Evolutionary conservation across 1,140 invertebrate species (phyloP).

Genomic region (Polypedilum vanderplanki): DNA sequence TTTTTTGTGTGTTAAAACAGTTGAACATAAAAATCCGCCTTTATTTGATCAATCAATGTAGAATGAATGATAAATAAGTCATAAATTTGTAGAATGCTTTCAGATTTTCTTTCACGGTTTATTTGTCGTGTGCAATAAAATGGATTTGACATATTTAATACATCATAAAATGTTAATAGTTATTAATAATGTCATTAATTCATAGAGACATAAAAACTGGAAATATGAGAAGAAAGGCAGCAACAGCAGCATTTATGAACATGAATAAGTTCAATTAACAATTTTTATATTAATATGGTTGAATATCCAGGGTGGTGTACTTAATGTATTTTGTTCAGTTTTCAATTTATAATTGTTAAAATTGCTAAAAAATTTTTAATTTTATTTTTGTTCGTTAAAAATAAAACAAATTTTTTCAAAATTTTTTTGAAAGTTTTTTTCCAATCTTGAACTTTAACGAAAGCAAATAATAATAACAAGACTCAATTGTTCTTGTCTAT

Average conservation of each 20-base stretch:
- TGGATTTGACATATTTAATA: conserved; percentile 28
- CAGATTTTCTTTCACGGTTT: background rate
- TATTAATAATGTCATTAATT: conserved; percentile 29
- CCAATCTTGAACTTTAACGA: no score
- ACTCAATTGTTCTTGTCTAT: no score
- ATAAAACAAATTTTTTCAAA: no score
- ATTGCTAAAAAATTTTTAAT: no score
- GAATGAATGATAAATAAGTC: background rate
- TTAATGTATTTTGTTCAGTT: background rate
- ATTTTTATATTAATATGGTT: no score
- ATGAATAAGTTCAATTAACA: conserved; percentile 16
- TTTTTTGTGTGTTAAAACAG: no score
- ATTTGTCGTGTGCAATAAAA: conserved; percentile 21
- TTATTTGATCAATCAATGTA: background rate
- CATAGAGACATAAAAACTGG: background rate
- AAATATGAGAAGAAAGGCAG: background rate
- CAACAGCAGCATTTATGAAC: no score
- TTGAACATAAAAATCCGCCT: background rate
- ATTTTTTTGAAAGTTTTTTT: no score
- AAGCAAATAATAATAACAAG: no score
- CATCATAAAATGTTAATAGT: conserved; percentile 26
- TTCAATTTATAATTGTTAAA: no score
- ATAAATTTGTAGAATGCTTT: background rate
- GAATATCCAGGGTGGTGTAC: no score
- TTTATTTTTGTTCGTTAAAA: no score